Evolutionary conservation across 2,113 vertebrate species (phyloP).

Genomic region (Albula goreensis): DNA sequence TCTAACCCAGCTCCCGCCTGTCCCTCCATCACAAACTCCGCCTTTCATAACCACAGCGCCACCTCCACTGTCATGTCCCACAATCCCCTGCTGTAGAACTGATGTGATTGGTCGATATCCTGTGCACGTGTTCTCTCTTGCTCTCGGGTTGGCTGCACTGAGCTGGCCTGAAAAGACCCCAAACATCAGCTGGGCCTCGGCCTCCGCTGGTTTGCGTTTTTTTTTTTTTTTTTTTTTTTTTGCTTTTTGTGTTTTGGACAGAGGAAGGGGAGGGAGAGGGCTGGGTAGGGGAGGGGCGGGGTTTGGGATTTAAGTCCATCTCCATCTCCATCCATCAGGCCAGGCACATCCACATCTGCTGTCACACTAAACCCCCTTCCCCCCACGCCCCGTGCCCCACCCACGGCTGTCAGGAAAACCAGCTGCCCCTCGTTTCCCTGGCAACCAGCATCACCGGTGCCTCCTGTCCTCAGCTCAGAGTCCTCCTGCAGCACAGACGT

Average conservation of each 20-base stretch:
- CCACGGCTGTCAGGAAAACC: constrained; percentile 43
- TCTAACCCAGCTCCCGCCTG: too few relatives aligned
- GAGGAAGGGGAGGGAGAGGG: constrained; percentile 11
- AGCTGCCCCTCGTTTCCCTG: constrained; percentile 44
- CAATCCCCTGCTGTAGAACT: not conserved
- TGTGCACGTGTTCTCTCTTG: not conserved
- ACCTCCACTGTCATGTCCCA: not conserved
- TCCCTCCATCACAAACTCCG: not conserved
- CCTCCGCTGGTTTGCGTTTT: not conserved
- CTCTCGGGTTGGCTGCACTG: not conserved
- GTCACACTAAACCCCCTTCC: constrained; percentile 65
- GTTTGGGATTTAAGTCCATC: constrained; percentile 73
- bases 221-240: not conserved
- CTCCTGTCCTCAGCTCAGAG: not conserved
- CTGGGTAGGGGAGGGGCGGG: constrained; percentile 56
- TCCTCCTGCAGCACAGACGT: constrained; percentile 18
- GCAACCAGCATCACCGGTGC: constrained; percentile 29
- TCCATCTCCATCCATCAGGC: constrained; percentile 70
- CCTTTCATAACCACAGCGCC: not conserved
- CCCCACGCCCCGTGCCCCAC: not conserved
- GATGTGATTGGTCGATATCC: not conserved
- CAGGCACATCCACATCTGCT: constrained; percentile 76
- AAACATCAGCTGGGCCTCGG: not conserved
- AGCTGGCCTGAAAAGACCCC: not conserved
- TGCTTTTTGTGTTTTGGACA: not conserved